Conservation (phyloP, 2,797 vertebrate species). For the Triplophysa yarkandensis region DNA sequence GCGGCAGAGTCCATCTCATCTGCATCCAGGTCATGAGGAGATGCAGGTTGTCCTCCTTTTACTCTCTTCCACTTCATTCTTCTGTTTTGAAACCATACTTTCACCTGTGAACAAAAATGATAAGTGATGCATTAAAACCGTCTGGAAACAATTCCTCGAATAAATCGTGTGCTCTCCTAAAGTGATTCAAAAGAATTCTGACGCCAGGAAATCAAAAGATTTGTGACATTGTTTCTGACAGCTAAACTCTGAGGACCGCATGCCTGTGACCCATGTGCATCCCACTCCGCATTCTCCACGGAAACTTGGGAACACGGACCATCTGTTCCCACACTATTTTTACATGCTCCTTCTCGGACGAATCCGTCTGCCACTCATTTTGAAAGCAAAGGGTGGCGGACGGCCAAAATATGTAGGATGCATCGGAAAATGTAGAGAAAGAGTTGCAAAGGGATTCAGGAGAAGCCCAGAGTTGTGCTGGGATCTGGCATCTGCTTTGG, state of each 20-base stretch:
- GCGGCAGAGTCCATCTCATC: slow-evolving; percentile 91
- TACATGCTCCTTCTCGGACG: slow-evolving; percentile 53
- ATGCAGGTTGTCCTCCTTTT: slow-evolving; percentile 89
- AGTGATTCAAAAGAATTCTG: slow-evolving; percentile 22
- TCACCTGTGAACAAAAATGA: slow-evolving; percentile 78
- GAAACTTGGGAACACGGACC: slow-evolving; percentile 60
- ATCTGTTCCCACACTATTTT: slow-evolving; percentile 69
- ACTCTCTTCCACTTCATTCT: slow-evolving; percentile 99
- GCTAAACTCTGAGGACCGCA: slow-evolving; percentile 38
- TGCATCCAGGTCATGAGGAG: slow-evolving; percentile 83
- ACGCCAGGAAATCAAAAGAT: slow-evolving; percentile 36
- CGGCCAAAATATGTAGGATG: slow-evolving; percentile 70
- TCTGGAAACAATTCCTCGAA: slow-evolving; percentile 9
- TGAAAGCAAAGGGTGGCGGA: slow-evolving; percentile 59
- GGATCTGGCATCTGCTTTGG: slow-evolving; percentile 58
- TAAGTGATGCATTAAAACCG: slow-evolving; percentile 32
- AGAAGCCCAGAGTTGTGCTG: slow-evolving; percentile 62
- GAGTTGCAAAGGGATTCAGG: slow-evolving; percentile 60
- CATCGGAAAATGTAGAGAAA: slow-evolving; percentile 63
- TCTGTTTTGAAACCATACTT: slow-evolving; percentile 99
- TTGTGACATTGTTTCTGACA: slow-evolving; percentile 47
- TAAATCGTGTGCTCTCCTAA: slow-evolving; percentile 9
- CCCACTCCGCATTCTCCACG: slow-evolving; percentile 53
- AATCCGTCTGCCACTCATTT: slow-evolving; percentile 56
- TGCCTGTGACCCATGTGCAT: slow-evolving; percentile 56